Conservation (phyloP, 2,797 vertebrate species). For the Siniperca obscura region DNA sequence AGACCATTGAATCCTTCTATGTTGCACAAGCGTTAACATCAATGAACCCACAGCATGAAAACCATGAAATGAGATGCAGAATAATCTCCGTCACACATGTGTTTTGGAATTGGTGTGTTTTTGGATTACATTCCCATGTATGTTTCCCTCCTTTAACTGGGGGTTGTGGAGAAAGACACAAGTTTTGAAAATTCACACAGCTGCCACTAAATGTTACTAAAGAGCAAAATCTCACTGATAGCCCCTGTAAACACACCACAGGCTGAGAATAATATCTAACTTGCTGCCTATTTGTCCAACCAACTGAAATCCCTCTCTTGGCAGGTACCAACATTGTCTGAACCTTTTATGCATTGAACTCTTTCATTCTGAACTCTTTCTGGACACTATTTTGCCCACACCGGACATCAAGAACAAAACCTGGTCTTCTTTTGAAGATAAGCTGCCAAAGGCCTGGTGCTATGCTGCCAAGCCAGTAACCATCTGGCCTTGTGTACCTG, state of each 20-base stretch:
- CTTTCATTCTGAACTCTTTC: conserved; percentile 28
- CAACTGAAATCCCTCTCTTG: conserved; percentile 15
- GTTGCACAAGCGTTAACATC: neutral
- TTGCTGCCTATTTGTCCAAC: conserved; percentile 19
- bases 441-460: conserved; percentile 84
- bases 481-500: conserved; percentile 52
- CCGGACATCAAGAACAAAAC: conserved; percentile 83
- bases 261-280: neutral
- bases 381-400: conserved; percentile 86
- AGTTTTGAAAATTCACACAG: neutral
- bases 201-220: neutral
- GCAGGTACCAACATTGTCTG: neutral
- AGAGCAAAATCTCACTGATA: neutral
- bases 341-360: conserved; percentile 23
- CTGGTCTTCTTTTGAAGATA: conserved; percentile 86
- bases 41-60: neutral
- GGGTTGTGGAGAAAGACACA: neutral
- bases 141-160: neutral
- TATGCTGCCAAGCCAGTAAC: conserved; percentile 83
- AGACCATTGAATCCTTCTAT: neutral
- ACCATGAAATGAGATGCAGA: neutral
- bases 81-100: neutral
- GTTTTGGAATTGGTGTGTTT: neutral
- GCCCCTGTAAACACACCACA: neutral
- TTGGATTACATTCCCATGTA: neutral